These are phyloP conservation scores for Tetheella fluctuosa DNA, from an alignment of 2,888 invertebrate genomes.

Conservation along the genomic window DNA sequence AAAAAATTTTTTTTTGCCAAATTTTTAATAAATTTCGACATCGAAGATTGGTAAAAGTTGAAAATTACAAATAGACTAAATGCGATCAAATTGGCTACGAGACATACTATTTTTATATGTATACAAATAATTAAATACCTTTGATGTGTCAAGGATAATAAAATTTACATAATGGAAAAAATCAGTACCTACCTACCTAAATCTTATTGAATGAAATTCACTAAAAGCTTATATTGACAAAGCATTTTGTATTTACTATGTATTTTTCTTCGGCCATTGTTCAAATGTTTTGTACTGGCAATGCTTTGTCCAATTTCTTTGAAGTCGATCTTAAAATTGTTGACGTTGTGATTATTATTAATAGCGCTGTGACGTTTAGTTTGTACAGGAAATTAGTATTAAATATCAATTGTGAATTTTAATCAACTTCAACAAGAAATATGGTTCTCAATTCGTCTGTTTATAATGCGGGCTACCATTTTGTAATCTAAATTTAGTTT, in stretches of 20 bases:
- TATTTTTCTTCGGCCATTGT: slow-evolving; percentile 55
- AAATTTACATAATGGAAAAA: background rate
- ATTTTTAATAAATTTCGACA: background rate
- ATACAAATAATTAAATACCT: background rate
- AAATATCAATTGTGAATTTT: background rate
- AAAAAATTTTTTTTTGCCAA: background rate
- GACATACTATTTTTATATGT: background rate
- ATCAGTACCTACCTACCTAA: too few species aligned
- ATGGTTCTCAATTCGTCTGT: too few species aligned
- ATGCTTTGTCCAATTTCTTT: slow-evolving; percentile 57
- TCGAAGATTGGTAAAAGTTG: background rate
- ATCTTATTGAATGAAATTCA: slow-evolving; percentile 6
- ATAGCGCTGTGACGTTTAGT: slow-evolving; percentile 8
- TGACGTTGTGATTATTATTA: slow-evolving; percentile 44
- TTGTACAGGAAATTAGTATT: background rate
- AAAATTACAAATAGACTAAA: background rate
- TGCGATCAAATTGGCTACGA: too few species aligned
- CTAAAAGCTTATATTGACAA: slow-evolving; percentile 33
- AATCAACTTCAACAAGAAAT: too few species aligned
- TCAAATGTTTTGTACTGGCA: slow-evolving; percentile 49
- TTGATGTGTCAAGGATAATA: too few species aligned
- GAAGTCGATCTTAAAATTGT: slow-evolving; percentile 47
- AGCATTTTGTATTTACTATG: slow-evolving; percentile 42
- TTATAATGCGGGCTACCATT: too few species aligned
- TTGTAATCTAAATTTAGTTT: too few species aligned